Evolutionary conservation across 2,113 vertebrate genomes (phyloP).

Genomic region (Stegostoma tigrinum): DNA sequence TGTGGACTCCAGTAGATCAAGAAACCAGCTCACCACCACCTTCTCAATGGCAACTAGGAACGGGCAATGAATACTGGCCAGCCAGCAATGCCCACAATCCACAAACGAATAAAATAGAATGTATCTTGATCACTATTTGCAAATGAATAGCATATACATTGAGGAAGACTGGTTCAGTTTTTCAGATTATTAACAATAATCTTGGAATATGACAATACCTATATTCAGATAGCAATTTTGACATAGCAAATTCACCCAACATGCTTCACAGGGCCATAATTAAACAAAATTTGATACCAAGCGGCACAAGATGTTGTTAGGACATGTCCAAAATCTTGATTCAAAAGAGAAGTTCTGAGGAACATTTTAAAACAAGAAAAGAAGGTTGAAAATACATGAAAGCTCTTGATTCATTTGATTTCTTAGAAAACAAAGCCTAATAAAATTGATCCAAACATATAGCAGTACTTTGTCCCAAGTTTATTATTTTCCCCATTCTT

Average conservation of each 20-base stretch:
- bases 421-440: background rate
- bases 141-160: background rate
- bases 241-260: background rate
- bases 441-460: background rate
- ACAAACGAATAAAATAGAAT: background rate
- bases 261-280: background rate
- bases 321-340: background rate
- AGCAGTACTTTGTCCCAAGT: background rate
- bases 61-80: too few relatives aligned
- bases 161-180: background rate
- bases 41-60: too few relatives aligned
- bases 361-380: background rate
- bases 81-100: too few relatives aligned
- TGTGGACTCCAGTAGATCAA: too few relatives aligned
- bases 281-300: too few relatives aligned
- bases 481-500: background rate
- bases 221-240: background rate
- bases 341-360: background rate
- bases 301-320: too few relatives aligned
- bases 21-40: too few relatives aligned
- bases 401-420: background rate
- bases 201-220: background rate
- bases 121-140: background rate
- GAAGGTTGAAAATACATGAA: background rate
- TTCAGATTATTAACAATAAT: background rate